These are phyloP conservation scores for Ceyx margarethae DNA, from an alignment of 2,113 vertebrate genomes.

Conservation along the genomic window DNA sequence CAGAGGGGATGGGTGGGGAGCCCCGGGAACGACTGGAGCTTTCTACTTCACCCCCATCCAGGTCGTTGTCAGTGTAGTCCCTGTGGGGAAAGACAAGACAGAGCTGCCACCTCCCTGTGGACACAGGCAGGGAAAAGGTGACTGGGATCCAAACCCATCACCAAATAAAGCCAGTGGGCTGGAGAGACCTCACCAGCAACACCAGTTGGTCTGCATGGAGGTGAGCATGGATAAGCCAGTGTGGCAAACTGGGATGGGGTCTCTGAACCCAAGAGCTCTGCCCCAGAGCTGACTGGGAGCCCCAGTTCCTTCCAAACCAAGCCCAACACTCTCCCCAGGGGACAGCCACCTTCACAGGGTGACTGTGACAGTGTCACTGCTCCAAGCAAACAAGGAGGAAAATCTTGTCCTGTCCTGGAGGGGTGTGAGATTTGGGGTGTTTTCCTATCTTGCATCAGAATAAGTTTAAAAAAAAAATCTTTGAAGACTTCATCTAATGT, in stretches of 20 bases:
- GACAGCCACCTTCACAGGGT: neutral
- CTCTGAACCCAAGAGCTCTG: neutral
- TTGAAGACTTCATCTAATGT: neutral
- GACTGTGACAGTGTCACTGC: neutral
- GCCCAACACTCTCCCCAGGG: neutral
- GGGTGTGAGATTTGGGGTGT: neutral
- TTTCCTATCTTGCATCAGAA: neutral
- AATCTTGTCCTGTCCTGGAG: neutral
- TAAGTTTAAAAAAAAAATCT: too few relatives aligned
- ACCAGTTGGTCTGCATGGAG: neutral
- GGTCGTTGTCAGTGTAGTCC: constrained; percentile 85
- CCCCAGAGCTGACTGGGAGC: neutral
- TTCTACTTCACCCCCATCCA: constrained; percentile 82
- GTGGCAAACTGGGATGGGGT: neutral
- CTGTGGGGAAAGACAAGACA: constrained; percentile 59
- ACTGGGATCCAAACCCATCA: neutral
- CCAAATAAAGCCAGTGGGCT: neutral
- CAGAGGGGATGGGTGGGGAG: constrained; percentile 69
- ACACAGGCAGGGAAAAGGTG: neutral
- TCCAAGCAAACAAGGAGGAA: neutral
- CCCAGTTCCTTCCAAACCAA: neutral
- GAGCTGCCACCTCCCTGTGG: neutral
- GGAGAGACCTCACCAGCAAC: neutral
- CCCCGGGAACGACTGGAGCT: constrained; percentile 66
- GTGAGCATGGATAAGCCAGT: rapidly evolving